Evolutionary conservation across 2,888 invertebrate genomes (phyloP), one percentile per base, ranked within the genome.

Genomic region (Furcula furcula): DNA sequence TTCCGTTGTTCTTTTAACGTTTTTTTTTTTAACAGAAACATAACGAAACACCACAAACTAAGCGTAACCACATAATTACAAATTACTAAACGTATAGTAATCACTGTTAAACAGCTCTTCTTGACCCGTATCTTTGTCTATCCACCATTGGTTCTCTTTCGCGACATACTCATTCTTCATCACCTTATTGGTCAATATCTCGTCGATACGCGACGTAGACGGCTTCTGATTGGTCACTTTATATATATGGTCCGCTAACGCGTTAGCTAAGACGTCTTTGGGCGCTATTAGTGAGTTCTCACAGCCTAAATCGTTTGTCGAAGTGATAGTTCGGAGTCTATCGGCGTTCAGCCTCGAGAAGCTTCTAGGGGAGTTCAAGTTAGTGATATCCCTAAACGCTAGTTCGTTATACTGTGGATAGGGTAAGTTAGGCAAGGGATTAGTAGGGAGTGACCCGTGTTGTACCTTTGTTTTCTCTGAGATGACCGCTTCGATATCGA

Each of bases 191-290:
- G 89, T 83, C 33, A 89, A 57, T 50, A 89, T 85, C 43, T 85
- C 84, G 34, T 88, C 85, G 12, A 89, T 80, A 3, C 79, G 70
- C 4, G 87, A 84, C 31, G 86, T 80, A 21, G 86, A 86, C 15
- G 89, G 87, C 40, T 88, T 89, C 44, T 89, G 89, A 78, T 89
- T 89, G 50, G 89, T 89, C 31, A 89, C 88, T 78, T 88, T 89
- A 36, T 88, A 88, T 25, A 89, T 89, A 28, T 89, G 89, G 46
- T 89, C 87, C 0, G 75, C 87, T 40, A 89, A 55, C 1, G 82
- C 88, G 31, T 83, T 86, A 0, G 89, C 85, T 46, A 89, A 45
- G 0, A 88, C 82, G 10, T 84, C 79, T 56, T 87, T 86, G 0
- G 89, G 89, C 0, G 89, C 89, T 45, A 89, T 79, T 1, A 88